These are phyloP conservation scores for Meteorus cinctellus DNA, from an alignment of 2,888 invertebrate species.

Conservation along the genomic window DNA sequence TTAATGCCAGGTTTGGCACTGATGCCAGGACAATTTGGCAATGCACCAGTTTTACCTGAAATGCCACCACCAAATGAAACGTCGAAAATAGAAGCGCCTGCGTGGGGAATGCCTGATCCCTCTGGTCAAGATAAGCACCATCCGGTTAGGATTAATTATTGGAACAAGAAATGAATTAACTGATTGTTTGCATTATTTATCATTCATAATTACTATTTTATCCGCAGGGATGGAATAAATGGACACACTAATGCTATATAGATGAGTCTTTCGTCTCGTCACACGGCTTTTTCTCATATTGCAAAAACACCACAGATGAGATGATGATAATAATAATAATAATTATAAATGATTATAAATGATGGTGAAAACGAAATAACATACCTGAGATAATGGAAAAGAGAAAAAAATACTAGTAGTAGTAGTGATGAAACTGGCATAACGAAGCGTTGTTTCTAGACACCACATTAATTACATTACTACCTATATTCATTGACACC, in stretches of 20 bases:
- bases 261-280: constrained; percentile 28
- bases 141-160: constrained; percentile 59
- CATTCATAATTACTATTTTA: constrained; percentile 23
- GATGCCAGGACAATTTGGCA: constrained; percentile 66
- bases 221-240: constrained; percentile 76
- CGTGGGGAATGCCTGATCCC: constrained; percentile 69
- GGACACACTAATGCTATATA: constrained; percentile 70
- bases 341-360: constrained; percentile 18
- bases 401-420: constrained; percentile 40
- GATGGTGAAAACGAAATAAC: constrained; percentile 33
- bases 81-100: constrained; percentile 66
- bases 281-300: constrained; percentile 52
- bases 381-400: constrained; percentile 35
- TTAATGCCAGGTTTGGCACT: constrained; percentile 67
- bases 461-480: constrained; percentile 57
- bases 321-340: constrained; percentile 9
- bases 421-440: constrained; percentile 48
- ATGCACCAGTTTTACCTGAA: constrained; percentile 63
- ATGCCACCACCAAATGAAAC: constrained; percentile 65
- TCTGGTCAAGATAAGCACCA: constrained; percentile 69
- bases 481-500: constrained; percentile 59
- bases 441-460: constrained; percentile 54
- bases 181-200: neutral
- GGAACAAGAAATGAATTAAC: neutral
- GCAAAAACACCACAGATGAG: constrained; percentile 44